phyloP scores from a whole-genome alignment of 2,113 vertebrate species.

The Otis tarda region DNA sequence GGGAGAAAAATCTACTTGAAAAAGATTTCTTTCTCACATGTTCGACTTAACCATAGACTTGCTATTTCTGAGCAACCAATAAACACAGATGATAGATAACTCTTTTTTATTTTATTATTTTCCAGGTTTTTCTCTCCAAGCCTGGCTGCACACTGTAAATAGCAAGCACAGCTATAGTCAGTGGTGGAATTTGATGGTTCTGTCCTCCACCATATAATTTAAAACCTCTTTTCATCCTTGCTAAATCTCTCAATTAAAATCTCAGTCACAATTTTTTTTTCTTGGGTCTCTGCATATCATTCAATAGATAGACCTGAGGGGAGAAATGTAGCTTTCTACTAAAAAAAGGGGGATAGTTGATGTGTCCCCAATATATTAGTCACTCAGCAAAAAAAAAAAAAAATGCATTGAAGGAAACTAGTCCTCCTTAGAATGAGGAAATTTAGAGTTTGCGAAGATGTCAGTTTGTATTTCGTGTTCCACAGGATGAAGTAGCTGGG shows the following conservation, averaged over 20 bases:
- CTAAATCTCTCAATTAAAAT: constrained; percentile 14
- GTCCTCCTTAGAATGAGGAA: neutral
- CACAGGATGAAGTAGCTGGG: neutral
- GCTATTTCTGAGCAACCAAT: neutral
- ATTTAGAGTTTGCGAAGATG: neutral
- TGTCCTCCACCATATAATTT: neutral
- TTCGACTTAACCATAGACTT: neutral
- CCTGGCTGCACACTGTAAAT: neutral
- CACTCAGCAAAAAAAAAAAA: neutral
- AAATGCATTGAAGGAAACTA: neutral
- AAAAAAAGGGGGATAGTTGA: neutral
- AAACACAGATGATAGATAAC: neutral
- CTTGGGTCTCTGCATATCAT: neutral
- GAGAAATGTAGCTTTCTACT: neutral
- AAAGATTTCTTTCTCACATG: neutral
- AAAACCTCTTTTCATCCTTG: neutral
- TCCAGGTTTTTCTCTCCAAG: constrained; percentile 3
- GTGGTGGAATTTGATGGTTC: neutral
- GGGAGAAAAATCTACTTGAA: neutral
- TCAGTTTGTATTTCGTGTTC: neutral
- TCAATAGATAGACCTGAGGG: neutral
- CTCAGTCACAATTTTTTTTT: neutral
- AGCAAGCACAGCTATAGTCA: neutral
- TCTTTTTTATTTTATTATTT: neutral
- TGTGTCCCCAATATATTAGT: neutral